These are phyloP conservation scores for Andrena chrysosceles DNA, from an alignment of 2,888 invertebrate species.

Conservation along the genomic window DNA sequence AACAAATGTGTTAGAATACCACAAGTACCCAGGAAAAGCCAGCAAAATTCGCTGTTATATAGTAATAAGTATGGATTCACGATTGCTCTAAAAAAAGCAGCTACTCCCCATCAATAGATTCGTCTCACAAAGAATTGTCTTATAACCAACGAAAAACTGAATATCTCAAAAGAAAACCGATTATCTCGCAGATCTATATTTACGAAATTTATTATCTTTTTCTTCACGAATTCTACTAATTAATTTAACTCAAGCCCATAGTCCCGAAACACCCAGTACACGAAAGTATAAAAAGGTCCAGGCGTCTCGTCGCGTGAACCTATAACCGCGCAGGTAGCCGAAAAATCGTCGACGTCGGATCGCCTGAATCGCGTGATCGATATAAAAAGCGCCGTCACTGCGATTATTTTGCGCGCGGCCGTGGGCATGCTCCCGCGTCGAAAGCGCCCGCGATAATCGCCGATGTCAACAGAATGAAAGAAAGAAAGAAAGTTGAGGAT, in stretches of 20 bases:
- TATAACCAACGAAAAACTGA: neutral
- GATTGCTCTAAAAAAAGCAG: too few relatives aligned
- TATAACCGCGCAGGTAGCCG: constrained; percentile 56
- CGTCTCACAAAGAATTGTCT: too few relatives aligned
- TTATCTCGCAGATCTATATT: neutral
- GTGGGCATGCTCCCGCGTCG: constrained; percentile 10
- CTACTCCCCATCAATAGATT: too few relatives aligned
- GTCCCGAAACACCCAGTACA: constrained; percentile 16
- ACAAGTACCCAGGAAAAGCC: too few relatives aligned
- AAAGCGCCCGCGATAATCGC: constrained; percentile 29
- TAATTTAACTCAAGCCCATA: neutral
- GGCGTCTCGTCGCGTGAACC: constrained; percentile 36
- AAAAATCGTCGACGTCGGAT: constrained; percentile 60
- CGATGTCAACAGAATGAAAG: constrained; percentile 44
- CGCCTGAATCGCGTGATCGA: constrained; percentile 41
- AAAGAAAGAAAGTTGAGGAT: constrained; percentile 38
- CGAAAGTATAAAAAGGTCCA: constrained; percentile 66
- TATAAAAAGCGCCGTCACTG: constrained; percentile 29
- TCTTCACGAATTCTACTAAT: neutral
- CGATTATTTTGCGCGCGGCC: constrained; percentile 4
- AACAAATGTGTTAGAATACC: too few relatives aligned
- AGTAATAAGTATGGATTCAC: too few relatives aligned
- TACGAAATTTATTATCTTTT: neutral
- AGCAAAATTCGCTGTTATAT: too few relatives aligned
- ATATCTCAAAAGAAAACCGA: neutral